Percentiles rank a stretch among this genome's conserved stretches.
These are phyloP conservation scores for Drosophila leontia DNA, from an alignment of 1,140 invertebrate species.

Conservation along the genomic window DNA sequence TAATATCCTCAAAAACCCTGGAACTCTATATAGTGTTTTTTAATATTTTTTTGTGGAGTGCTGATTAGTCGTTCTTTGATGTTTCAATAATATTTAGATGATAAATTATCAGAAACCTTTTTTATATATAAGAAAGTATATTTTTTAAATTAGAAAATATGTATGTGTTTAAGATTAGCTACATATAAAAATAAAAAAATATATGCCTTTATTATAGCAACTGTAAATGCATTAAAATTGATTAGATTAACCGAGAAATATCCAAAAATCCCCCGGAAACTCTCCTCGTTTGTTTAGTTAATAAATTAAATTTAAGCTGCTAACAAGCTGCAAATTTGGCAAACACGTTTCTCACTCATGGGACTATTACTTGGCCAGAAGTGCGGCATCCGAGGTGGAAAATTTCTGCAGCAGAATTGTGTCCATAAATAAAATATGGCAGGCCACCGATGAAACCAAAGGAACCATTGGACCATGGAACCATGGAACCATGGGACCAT, in stretches of 20 bases:
- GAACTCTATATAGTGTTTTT: neutral
- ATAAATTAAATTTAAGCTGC: slow-evolving; percentile 60
- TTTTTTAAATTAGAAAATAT: too few species aligned
- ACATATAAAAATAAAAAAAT: too few species aligned
- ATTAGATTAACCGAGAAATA: slow-evolving; percentile 1
- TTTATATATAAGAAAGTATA: too few species aligned
- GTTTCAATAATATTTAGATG: too few species aligned
- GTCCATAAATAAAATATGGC: slow-evolving; percentile 74
- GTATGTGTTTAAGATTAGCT: too few species aligned
- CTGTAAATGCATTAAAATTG: slow-evolving; percentile 9
- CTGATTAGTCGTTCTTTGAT: too few species aligned
- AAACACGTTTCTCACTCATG: slow-evolving; percentile 58
- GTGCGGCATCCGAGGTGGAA: slow-evolving; percentile 26
- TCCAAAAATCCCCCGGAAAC: neutral
- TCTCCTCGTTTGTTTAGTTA: slow-evolving; percentile 32
- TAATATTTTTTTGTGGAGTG: too few species aligned
- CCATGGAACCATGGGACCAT: neutral
- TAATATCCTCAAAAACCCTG: neutral
- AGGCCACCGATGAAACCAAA: slow-evolving; percentile 21
- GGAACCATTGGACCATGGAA: slow-evolving; percentile 2
- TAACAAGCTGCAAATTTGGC: slow-evolving; percentile 34
- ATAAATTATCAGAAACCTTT: too few species aligned
- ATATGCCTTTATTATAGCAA: too few species aligned
- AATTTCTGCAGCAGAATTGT: slow-evolving; percentile 61
- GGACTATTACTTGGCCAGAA: slow-evolving; percentile 66